These are phyloP conservation scores for Drosophila parvula DNA, from an alignment of 1,140 invertebrate genomes.

Conservation along the genomic window DNA sequence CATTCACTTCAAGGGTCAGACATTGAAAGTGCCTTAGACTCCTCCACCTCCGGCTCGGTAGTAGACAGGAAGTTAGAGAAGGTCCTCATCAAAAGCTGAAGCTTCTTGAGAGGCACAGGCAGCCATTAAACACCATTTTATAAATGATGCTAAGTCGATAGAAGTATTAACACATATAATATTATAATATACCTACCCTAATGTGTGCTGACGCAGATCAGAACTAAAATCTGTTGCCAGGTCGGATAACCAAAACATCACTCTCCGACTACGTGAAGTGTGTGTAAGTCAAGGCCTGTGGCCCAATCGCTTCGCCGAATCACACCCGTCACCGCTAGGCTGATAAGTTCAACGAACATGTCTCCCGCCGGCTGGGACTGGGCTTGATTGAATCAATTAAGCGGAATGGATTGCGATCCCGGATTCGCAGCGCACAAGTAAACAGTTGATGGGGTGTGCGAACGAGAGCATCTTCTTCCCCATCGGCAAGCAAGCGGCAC, in stretches of 20 bases:
- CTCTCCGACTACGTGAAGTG: conserved; percentile 38
- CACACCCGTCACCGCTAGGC: conserved; percentile 43
- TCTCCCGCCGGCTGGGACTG: conserved; percentile 9
- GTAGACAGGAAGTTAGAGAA: not conserved
- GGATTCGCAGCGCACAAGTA: conserved; percentile 52
- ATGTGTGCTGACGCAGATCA: conserved; percentile 19
- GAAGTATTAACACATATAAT: not conserved
- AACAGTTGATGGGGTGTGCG: conserved; percentile 11
- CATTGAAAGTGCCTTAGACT: not conserved
- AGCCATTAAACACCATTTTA: not conserved
- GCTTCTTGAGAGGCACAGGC: not conserved
- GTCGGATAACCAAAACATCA: conserved; percentile 36
- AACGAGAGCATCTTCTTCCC: conserved; percentile 8
- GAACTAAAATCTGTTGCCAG: conserved; percentile 56
- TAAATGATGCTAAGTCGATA: not conserved
- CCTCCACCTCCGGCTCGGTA: not conserved
- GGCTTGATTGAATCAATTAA: conserved; percentile 76
- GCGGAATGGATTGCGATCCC: conserved; percentile 68
- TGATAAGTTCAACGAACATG: conserved; percentile 66
- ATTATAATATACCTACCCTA: conserved; percentile 5
- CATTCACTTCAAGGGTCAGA: not conserved
- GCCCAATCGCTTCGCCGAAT: conserved; percentile 46
- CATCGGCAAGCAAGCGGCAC: conserved; percentile 8
- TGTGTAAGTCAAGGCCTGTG: conserved; percentile 59
- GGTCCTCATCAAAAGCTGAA: not conserved